Conservation (phyloP, 2,797 vertebrate species). For the Cuculus canorus region DNA sequence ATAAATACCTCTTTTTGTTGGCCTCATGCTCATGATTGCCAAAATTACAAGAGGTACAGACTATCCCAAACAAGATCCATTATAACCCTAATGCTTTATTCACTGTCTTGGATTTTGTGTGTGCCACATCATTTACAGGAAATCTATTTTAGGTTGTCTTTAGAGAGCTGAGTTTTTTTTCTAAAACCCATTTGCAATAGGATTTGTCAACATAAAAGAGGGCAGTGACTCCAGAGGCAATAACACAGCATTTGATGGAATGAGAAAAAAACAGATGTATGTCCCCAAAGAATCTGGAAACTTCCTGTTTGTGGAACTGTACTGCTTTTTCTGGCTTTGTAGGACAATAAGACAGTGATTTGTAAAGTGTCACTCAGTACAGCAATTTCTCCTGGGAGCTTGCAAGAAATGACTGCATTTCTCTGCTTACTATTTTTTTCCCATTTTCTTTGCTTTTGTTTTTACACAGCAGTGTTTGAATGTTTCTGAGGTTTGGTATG, state of each 20-base stretch:
- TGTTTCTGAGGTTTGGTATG: not conserved
- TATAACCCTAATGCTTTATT: not conserved
- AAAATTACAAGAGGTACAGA: not conserved
- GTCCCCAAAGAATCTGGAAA: constrained; percentile 17
- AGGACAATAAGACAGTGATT: not conserved
- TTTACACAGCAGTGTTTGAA: not conserved
- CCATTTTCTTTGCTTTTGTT: not conserved
- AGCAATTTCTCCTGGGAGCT: not conserved
- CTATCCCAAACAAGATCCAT: not conserved
- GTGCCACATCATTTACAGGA: not conserved
- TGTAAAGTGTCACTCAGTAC: not conserved
- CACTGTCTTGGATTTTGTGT: not conserved
- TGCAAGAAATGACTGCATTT: constrained; percentile 1
- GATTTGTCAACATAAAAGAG: constrained; percentile 32
- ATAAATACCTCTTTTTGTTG: constrained; percentile 32
- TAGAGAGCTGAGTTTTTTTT: not conserved
- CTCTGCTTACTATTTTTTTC: not conserved
- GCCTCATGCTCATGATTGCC: not conserved
- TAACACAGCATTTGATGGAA: constrained; percentile 2
- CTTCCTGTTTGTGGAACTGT: constrained; percentile 14
- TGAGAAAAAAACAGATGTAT: not conserved
- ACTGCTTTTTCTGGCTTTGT: constrained; percentile 1
- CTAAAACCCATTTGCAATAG: constrained; percentile 17
- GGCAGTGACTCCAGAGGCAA: constrained; percentile 1
- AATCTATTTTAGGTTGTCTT: constrained; percentile 26